These are phyloP conservation scores for Standfussiana lucernea DNA, from an alignment of 2,888 invertebrate species.

Conservation along the genomic window DNA sequence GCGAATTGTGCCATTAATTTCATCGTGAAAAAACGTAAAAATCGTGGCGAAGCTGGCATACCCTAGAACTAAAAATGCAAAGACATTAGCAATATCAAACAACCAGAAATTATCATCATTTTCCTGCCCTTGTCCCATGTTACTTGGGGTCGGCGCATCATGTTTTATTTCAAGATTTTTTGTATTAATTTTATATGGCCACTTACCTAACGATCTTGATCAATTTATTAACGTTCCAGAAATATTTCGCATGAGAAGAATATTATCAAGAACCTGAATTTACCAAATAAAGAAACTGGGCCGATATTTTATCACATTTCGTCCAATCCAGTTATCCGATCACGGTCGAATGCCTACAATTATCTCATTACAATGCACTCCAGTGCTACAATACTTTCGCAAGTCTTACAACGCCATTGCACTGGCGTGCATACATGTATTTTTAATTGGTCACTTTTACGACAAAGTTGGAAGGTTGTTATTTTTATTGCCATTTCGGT, in stretches of 20 bases:
- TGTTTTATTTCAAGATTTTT: too few relatives aligned
- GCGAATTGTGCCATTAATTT: not conserved
- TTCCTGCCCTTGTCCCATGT: too few relatives aligned
- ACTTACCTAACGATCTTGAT: too few relatives aligned
- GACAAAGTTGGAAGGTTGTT: conserved; percentile 28
- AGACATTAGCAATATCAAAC: not conserved
- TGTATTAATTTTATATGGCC: too few relatives aligned
- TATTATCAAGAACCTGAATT: not conserved
- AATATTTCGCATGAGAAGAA: not conserved
- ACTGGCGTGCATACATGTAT: conserved; percentile 60
- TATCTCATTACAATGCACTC: conserved; percentile 45
- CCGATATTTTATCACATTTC: not conserved
- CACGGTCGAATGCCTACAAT: conserved; percentile 25
- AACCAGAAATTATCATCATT: too few relatives aligned
- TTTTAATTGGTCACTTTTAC: conserved; percentile 47
- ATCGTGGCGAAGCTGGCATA: not conserved
- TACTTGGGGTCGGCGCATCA: too few relatives aligned
- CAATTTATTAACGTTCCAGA: not conserved
- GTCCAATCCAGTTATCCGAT: not conserved
- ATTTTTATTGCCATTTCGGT: conserved; percentile 28
- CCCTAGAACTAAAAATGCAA: too few relatives aligned
- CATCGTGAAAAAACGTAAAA: not conserved
- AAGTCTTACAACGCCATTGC: conserved; percentile 47
- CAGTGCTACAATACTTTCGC: conserved; percentile 28
- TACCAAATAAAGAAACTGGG: not conserved